phyloP scores from a whole-genome alignment of 1,140 invertebrate species.

The Achroia grisella region DNA sequence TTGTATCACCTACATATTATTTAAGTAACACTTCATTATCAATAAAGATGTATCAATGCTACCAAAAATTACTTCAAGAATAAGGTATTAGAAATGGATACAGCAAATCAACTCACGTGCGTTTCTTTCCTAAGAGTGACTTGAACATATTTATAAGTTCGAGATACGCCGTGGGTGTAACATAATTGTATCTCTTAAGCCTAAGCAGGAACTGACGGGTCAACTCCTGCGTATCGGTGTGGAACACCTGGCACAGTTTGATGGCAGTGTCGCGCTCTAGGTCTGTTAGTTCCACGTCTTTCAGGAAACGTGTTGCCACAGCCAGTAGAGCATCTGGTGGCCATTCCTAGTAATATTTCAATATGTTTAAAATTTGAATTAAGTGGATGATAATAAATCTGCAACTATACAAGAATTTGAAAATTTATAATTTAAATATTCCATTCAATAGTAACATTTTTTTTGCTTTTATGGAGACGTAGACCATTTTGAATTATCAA shows the following conservation, averaged over 20 bases:
- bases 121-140: conserved; percentile 83
- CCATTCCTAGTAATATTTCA: conserved; percentile 80
- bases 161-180: conserved; percentile 95
- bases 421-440: too few relatives aligned
- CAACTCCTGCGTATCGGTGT: conserved; percentile 86
- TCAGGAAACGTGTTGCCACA: conserved; percentile 91
- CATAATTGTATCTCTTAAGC: conserved; percentile 87
- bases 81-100: too few relatives aligned
- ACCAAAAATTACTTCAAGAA: too few relatives aligned
- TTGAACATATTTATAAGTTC: conserved; percentile 95
- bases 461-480: too few relatives aligned
- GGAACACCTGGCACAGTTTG: conserved; percentile 93
- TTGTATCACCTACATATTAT: too few relatives aligned
- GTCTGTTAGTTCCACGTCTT: conserved; percentile 87
- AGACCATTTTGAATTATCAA: too few relatives aligned
- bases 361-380: too few relatives aligned
- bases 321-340: conserved; percentile 93
- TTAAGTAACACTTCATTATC: background rate
- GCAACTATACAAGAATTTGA: too few relatives aligned
- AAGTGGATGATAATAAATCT: too few relatives aligned
- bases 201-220: conserved; percentile 83
- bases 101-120: conserved; percentile 83
- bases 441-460: too few relatives aligned
- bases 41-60: background rate
- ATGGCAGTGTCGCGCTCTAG: conserved; percentile 82